Conservation (phyloP, 1,140 invertebrate species). For the Pissodes strobi region DNA sequence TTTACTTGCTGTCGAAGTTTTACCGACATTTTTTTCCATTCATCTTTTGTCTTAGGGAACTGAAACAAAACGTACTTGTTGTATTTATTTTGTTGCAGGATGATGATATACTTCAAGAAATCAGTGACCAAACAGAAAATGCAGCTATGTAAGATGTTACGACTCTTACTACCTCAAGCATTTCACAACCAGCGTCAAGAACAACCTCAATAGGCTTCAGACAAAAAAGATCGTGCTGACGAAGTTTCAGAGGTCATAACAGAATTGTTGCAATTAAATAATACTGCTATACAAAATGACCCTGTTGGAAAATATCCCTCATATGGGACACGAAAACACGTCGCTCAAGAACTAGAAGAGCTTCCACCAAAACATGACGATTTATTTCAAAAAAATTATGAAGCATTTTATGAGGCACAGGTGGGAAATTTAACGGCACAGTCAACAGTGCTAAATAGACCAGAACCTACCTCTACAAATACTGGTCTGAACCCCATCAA, state of each 20-base stretch:
- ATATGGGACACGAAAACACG: too few relatives aligned
- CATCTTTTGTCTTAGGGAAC: too few relatives aligned
- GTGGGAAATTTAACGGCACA: not conserved
- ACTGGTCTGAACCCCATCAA: too few relatives aligned
- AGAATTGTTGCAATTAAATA: not conserved
- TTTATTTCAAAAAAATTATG: not conserved
- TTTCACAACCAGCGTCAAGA: not conserved
- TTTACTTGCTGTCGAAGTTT: too few relatives aligned
- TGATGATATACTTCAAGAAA: not conserved
- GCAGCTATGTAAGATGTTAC: not conserved
- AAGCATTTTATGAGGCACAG: too few relatives aligned
- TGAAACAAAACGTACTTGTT: too few relatives aligned
- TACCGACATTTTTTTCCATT: too few relatives aligned
- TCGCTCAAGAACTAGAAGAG: too few relatives aligned
- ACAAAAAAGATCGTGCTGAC: not conserved
- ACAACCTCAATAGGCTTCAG: not conserved
- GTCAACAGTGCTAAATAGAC: too few relatives aligned
- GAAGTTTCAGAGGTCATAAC: not conserved
- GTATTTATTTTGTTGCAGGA: too few relatives aligned
- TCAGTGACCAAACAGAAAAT: not conserved
- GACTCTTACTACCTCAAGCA: not conserved
- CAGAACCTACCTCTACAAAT: too few relatives aligned
- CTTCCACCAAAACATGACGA: not conserved
- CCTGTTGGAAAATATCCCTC: not conserved
- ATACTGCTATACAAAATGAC: not conserved